Evolutionary conservation across 1,140 invertebrate genomes (phyloP), one percentile per base, ranked within the genome.

Genomic region (Lucilia cuprina): DNA sequence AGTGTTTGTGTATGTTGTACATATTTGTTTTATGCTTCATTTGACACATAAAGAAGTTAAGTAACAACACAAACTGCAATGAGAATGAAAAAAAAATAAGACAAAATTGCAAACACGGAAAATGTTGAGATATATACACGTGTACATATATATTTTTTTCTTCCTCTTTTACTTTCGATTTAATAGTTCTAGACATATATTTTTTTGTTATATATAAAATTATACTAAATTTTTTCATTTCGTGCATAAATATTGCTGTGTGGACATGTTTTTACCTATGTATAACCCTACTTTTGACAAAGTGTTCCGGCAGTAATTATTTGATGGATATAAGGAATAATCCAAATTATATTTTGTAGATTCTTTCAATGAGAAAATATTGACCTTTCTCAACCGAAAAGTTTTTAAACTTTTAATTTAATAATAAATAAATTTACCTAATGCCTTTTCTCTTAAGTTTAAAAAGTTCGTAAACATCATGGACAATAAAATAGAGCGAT

Each of bases 21-120:
- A 49, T 49, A n/a, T 55, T 55, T 70, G 65, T 70, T 70, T 70
- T 25, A 70, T 21, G 19, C 65, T 70, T 70, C 65, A 70, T 70
- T 70, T 70, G 65, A 70, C 65, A 70, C 65, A 70, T 70, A 70
- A 70, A 70, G 65, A 70, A 19, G n/a, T 70, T 70, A 70, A 70
- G 65, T 60, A n/a, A 60, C 55, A n/a, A 60, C 55, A 60, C n/a
- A 17, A 60, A 17, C 55, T 17, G 5, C 55, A 60, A 60, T n/a
- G n/a, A 60, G n/a, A 60, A n/a, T 17, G 14, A 70, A 70, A 21
- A 21, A 70, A 21, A 70, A 70, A 21, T 10, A 70, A 70, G 8
- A 25, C 7, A 21, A 21, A 70, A 70, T 2, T 25, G 19, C 7
- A 70, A 25, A 70, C 19, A 70, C n/a, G 19, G 21, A 21, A 70